Evolutionary conservation across 2,113 vertebrate genomes (phyloP), one percentile per base, ranked within the genome.

Genomic region (Spea bombifrons): DNA sequence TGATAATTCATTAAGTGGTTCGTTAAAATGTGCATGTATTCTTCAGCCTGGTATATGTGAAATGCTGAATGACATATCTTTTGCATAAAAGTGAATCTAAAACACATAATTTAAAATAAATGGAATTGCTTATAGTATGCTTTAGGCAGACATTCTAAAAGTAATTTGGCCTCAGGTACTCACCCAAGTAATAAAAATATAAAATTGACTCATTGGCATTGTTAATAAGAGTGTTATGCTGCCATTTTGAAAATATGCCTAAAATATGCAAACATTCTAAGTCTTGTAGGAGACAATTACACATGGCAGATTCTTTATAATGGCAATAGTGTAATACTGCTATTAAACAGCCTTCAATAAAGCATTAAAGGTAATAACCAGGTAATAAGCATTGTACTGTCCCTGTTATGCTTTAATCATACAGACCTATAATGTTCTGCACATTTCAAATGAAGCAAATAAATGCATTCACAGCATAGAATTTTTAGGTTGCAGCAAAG

Each of bases 401-500:
- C 75, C 48, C 45, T 9, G 69, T 52, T 49, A 70, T 17, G 53
- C 61, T 70, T 70, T 70, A 77, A 77, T 77, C 5, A 45, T 52
- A 57, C 43, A 45, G 52, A 75, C 44, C 61, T 76, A 69, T 30
- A 81, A 80, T 57, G 3, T n/a, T 10, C 50, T 12, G 13, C 1
- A 61, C 16, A 3, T 82, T 55, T 83, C 75, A 75, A 82, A 68
- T 66, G 17, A 13, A 83, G 75, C 73, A 75, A 81, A 63, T 78
- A 81, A 82, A 78, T 71, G 66, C 71, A 84, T 87, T 77, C 71
- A 71, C 1, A 80, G 61, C 4, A 4, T 47, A 66, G 64, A 52
- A 78, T 75, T 81, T 59, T 83, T 73, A 83, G 73, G 52, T n/a
- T 81, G 12, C 65, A 82, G 47, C 79, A 74, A 45, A 82, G 16